A percentile compares a stretch with the other conserved stretches of the same genome.
These are phyloP conservation scores for Kradibia gibbosae DNA, from an alignment of 1,140 invertebrate species.

Conservation along the genomic window DNA sequence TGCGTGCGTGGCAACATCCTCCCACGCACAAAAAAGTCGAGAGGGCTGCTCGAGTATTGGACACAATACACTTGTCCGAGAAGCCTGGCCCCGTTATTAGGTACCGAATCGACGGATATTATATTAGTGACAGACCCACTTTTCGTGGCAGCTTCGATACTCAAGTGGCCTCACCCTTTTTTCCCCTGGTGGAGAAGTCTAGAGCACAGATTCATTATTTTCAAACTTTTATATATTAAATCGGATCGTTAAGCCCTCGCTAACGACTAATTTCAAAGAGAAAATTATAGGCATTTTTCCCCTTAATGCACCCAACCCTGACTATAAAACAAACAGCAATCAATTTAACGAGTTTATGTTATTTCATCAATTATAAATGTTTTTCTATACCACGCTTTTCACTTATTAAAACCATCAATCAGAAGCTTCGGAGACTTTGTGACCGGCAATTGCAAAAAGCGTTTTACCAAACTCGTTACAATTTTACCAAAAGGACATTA, in stretches of 20 bases:
- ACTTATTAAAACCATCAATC: neutral
- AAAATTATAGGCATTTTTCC: neutral
- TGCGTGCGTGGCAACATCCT: neutral
- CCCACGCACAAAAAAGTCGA: neutral
- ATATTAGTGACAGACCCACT: slow-evolving; percentile 29
- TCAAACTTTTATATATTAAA: neutral
- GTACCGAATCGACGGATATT: slow-evolving; percentile 14
- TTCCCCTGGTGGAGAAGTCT: neutral
- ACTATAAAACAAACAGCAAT: neutral
- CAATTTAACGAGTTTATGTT: slow-evolving; percentile 5
- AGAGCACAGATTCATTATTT: neutral
- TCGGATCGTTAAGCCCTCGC: neutral
- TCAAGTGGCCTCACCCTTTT: neutral
- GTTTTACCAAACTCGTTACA: too few species aligned
- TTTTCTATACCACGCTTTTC: neutral
- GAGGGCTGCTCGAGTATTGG: neutral
- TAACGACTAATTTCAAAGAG: slow-evolving; percentile 9
- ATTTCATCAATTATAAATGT: slow-evolving; percentile 13
- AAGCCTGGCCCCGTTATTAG: neutral
- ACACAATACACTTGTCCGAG: neutral
- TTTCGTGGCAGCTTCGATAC: slow-evolving; percentile 1
- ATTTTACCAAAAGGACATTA: too few species aligned
- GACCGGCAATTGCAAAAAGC: neutral
- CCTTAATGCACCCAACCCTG: neutral
- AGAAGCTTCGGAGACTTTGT: neutral